phyloP scores from a whole-genome alignment of 2,113 vertebrate species.

The Hypocryptadius cinnamomeus region DNA sequence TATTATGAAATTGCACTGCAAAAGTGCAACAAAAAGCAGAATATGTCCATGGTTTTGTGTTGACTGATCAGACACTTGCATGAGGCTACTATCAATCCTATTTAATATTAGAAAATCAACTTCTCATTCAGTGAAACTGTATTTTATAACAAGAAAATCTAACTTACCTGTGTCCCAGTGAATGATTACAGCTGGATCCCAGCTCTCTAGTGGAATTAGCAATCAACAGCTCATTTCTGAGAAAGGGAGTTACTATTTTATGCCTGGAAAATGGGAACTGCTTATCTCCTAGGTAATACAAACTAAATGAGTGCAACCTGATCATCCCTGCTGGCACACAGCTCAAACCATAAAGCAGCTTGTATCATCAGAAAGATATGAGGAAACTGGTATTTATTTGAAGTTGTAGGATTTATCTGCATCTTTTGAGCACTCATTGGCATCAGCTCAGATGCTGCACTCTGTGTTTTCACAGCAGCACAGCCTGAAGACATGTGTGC shows the following conservation, averaged over 20 bases:
- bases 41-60: background rate
- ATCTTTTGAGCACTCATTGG: background rate
- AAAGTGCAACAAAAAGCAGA: background rate
- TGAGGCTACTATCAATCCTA: background rate
- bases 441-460: background rate
- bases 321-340: constrained; percentile 39
- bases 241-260: constrained; percentile 10
- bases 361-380: background rate
- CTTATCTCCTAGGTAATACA: constrained; percentile 60
- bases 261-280: constrained; percentile 29
- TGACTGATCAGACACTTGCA: background rate
- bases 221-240: background rate
- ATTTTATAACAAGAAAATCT: constrained; percentile 12
- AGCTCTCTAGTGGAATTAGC: background rate
- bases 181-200: background rate
- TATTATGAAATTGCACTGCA: background rate
- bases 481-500: accelerated
- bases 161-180: constrained; percentile 45
- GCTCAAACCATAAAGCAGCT: background rate
- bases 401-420: background rate
- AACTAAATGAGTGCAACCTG: constrained; percentile 60
- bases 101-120: background rate
- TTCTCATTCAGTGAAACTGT: background rate
- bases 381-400: constrained; percentile 10
- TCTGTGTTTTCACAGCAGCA: accelerated